phyloP scores from a whole-genome alignment of 2,113 vertebrate genomes.

The Theristicus caerulescens region DNA sequence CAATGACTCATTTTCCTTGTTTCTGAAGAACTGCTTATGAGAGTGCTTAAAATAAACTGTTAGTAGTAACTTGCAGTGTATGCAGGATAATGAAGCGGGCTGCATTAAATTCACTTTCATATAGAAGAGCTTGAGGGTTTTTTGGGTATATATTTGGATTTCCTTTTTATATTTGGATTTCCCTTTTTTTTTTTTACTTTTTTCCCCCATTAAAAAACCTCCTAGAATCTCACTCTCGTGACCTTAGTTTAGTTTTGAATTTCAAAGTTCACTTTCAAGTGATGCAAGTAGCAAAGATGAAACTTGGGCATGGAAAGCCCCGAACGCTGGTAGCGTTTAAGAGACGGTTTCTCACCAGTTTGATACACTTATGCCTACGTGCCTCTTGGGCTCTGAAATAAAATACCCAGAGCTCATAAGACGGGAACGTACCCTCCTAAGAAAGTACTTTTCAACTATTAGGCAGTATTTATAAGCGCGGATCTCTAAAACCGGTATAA shows the following conservation, averaged over 20 bases:
- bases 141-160: background rate
- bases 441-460: background rate
- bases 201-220: background rate
- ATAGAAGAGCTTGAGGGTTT: fast-evolving
- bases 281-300: fast-evolving
- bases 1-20: background rate
- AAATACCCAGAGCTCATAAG: background rate
- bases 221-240: background rate
- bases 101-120: background rate
- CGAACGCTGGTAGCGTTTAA: fast-evolving
- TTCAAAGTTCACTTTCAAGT: background rate
- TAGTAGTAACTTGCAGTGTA: background rate
- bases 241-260: background rate
- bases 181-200: background rate
- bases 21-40: background rate
- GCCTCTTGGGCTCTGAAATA: background rate
- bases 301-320: background rate
- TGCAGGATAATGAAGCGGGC: background rate
- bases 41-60: background rate
- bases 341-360: background rate
- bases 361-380: fast-evolving
- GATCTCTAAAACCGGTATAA: fast-evolving
- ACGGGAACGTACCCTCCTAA: background rate
- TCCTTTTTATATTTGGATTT: background rate
- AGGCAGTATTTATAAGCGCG: fast-evolving